Evolutionary conservation across 1,140 invertebrate genomes (phyloP), one percentile per base, ranked within the genome.

Genomic region (Lepidurus apus): DNA sequence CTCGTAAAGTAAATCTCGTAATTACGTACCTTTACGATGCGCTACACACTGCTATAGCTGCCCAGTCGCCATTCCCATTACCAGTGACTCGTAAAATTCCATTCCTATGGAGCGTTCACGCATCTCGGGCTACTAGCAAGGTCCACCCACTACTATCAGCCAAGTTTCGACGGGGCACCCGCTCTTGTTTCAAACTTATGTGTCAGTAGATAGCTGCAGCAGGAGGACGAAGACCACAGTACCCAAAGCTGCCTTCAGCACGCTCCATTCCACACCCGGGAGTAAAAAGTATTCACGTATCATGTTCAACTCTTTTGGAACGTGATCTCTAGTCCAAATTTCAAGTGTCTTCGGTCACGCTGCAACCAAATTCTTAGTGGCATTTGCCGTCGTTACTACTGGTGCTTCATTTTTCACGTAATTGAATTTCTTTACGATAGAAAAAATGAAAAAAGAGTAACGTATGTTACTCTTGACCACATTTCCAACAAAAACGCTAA

Each of bases 1-100:
- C 53, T 65, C 13, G 17, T 65, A 65, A 65, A 65, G 53, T 65
- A 65, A 65, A 65, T 65, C 53, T 65, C 8, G 53, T 47, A n/a
- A 21, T 65, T 7, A n/a, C 21, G 53, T 4, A 34, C 2, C 34
- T 65, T 65, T 65, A 65, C 53, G 17, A 21, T 65, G 53, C 53
- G 17, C 13, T 65, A 65, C 8, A 65, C 53, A 65, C 13, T n/a
- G 21, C 17, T 21, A 65, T 7, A 65, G 17, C 6, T 65, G 53
- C 53, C 7, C 53, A 13, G 53, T 65, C 21, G 53, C 53, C 53
- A n/a, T 13, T 65, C 21, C 21, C 53, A 21, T 65, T 65, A 9
- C 21, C 21, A 65, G 5, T 65, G 17, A 65, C 21, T 65, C n/a
- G 21, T 65, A 65, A 65, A 65, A 17, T 65, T 65, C 53, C 53